Base-by-base conservation (phyloP, 2,888 invertebrate species). In the Druceiella hillmani region DNA sequence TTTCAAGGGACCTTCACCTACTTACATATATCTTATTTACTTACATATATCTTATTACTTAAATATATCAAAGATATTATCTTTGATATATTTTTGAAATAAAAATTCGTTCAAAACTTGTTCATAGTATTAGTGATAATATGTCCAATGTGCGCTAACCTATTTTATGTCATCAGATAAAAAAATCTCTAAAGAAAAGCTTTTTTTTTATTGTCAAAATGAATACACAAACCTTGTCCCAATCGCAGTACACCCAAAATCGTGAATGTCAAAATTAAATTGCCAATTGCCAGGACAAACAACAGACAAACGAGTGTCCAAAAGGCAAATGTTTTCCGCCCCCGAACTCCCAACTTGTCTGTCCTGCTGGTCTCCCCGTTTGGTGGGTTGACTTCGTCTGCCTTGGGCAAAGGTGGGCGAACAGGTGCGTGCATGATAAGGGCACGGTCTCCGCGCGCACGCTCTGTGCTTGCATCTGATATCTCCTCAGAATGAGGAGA, bases 221-320 rank as follows among this genome's bases (percentile, higher is more conserved):
- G n/a, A n/a, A n/a, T 12, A 14, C 22, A 43, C 33, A 51, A 57
- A 71, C 72, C 70, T 56, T 80, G 80, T 0, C 88, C 88, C 40
- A 92, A 72, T 40, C 85, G 71, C 27, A 92, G 59, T 0, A 91
- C 89, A 4, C 84, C 83, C 38, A 90, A 74, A 35, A 92, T 86
- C 0, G 85, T 83, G 25, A 89, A 74, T 0, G 89, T 91, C 2
- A 91, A 63, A 24, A 87, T 65, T 33, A 90, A 70, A 65, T 91
- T 90, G 7, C 87, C 87, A 26, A 87, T 72, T 0, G 87, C 86
- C 12, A 91, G 61, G 4, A 87, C 61, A 36, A 86, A 75, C 4
- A 87, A 59, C 22, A 87, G 62, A 29, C 74, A 71, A 17, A 88
- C 80, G 7, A 89, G 66, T 0, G 81, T 82, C 90, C 90, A 90